Conservation (phyloP, 2,888 invertebrate species). For the Drosophila lacicola region DNA sequence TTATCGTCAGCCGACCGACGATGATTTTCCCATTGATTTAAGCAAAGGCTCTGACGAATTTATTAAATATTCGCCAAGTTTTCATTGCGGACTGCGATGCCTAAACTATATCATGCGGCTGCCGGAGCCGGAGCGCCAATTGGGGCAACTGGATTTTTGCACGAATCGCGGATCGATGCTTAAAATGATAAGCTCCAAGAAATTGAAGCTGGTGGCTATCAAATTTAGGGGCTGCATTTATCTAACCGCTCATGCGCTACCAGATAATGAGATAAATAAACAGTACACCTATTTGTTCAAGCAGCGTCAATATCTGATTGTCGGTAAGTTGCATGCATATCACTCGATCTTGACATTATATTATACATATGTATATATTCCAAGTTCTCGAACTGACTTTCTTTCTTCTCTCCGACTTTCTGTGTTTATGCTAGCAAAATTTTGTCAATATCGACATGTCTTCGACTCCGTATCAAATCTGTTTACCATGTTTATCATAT, state of each 20-base stretch:
- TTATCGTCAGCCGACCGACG: not conserved
- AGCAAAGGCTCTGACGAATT: too few species aligned
- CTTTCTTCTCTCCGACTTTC: too few species aligned
- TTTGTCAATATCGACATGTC: too few species aligned
- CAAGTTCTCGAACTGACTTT: too few species aligned
- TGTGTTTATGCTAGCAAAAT: too few species aligned
- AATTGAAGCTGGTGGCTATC: slow-evolving; percentile 1
- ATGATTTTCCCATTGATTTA: not conserved
- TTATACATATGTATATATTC: too few species aligned
- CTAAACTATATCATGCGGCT: slow-evolving; percentile 10
- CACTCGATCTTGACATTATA: too few species aligned
- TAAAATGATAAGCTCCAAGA: not conserved
- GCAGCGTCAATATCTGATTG: slow-evolving; percentile 21
- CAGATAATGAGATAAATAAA: rapidly evolving
- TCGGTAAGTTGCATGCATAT: slow-evolving; percentile 13
- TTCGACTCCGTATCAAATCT: too few species aligned
- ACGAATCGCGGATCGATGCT: slow-evolving; percentile 1
- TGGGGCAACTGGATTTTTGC: slow-evolving; percentile 1
- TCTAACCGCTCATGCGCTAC: not conserved
- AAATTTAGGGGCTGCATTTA: slow-evolving; percentile 21
- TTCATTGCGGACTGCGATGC: not conserved
- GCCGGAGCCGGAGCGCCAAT: not conserved
- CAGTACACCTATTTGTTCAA: slow-evolving; percentile 7
- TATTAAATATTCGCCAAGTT: not conserved
- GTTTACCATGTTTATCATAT: too few species aligned